A percentile compares a stretch with the other conserved stretches of the same genome.
These are phyloP conservation scores for Irena cyanogastra DNA, from an alignment of 2,113 vertebrate species.

Conservation along the genomic window DNA sequence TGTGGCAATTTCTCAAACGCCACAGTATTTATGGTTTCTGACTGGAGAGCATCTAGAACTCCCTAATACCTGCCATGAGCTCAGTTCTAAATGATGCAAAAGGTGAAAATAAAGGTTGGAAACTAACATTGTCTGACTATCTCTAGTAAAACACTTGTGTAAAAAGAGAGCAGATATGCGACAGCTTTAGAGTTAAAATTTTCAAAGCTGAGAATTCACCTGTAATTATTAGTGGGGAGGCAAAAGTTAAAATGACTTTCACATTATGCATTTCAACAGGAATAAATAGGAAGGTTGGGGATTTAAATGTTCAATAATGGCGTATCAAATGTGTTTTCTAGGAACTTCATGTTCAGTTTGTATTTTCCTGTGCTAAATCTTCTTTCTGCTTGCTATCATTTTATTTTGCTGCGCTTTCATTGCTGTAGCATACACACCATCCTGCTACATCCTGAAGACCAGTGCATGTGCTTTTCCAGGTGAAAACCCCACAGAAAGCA, in stretches of 20 bases:
- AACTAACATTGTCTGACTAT: background rate
- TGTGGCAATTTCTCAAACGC: background rate
- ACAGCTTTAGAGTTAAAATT: background rate
- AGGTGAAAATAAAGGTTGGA: background rate
- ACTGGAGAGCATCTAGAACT: background rate
- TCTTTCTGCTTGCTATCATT: background rate
- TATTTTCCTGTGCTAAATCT: background rate
- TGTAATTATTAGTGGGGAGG: background rate
- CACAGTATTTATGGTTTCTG: background rate
- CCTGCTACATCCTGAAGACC: background rate
- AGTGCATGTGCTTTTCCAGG: background rate
- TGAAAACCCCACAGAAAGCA: background rate
- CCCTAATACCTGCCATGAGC: background rate
- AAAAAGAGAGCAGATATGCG: background rate
- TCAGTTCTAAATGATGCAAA: background rate
- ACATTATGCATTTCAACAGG: background rate
- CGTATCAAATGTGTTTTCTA: background rate
- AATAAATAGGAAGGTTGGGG: background rate
- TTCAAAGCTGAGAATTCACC: background rate
- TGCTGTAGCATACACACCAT: rapidly evolving
- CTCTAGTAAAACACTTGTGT: background rate
- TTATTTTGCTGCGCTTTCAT: background rate
- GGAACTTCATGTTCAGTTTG: background rate
- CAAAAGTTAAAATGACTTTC: background rate
- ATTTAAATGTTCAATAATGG: background rate